Evolutionary conservation across 2,113 vertebrate genomes (phyloP), one percentile per base, ranked within the genome.

Genomic region (Phainopepla nitens): DNA sequence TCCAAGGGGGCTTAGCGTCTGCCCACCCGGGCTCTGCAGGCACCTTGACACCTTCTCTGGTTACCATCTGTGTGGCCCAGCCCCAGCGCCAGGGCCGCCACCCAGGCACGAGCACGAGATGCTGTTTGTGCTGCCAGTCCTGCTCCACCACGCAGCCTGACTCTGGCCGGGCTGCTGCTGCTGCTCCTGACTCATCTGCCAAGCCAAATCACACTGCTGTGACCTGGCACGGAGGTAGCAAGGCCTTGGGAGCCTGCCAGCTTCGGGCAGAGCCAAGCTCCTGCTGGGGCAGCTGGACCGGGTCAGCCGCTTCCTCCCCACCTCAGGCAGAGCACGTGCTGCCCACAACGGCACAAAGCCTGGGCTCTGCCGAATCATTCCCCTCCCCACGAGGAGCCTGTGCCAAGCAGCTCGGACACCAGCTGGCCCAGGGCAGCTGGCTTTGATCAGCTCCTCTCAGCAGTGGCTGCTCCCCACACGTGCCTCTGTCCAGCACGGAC

Each of bases 371-470:
- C 87, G 54, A 50, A 15, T 3, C 27, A 0, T 16, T 33, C 23
- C 42, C 15, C 45, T 70, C 21, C 56, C 33, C 27, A 4, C 4
- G 0, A 1, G 73, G 12, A 79, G 56, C 1, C 42, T 3, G 22
- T 87, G 45, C 83, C 76, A 9, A 39, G 45, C 0, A 0, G 39
- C 81, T 54, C 5, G 10, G 81, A 36, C 89, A 94, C 50, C 93
- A 68, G 81, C 90, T 90, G 95, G 53, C 85, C 58, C 45, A 10
- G 36, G 82, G 68, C 91, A 93, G 95, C 88, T 75, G 77, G 2
- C 24, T 60, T 25, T 15, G 66, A n/a, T 47, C 69, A 51, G 82
- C 71, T 86, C 33, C 64, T 6, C 81, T 42, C 33, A 4, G 54
- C 31, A 72, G 62, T 0, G 17, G 66, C 81, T 33, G 31, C 87